phyloP scores from a whole-genome alignment of 2,888 invertebrate genomes.

The Hirtodrosophila duncani region DNA sequence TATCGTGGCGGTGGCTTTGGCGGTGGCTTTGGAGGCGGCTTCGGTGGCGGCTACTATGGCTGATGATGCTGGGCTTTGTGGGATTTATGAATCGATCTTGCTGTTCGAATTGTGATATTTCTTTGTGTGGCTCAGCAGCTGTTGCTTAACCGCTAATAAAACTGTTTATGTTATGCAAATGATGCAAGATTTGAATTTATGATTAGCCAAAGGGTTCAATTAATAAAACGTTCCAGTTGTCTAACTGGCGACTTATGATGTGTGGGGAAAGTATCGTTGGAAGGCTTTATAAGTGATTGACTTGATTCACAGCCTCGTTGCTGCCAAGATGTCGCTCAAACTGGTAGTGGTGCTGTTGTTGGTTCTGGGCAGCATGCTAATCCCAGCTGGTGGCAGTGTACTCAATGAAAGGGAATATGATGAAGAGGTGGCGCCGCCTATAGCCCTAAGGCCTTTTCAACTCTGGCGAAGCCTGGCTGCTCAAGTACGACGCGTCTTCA shows the following conservation, averaged over 20 bases:
- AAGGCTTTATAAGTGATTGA: conserved; percentile 38
- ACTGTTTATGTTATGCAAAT: conserved; percentile 32
- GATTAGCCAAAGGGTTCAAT: no score
- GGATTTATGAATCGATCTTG: conserved; percentile 5
- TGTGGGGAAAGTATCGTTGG: conserved; percentile 23
- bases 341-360: conserved; percentile 16
- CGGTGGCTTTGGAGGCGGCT: conserved; percentile 31
- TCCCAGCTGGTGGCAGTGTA: neutral
- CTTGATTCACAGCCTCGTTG: neutral
- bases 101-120: conserved; percentile 48
- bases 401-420: conserved; percentile 52
- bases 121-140: conserved; percentile 21
- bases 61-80: conserved; percentile 18
- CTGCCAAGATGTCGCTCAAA: conserved; percentile 27
- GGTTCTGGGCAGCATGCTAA: conserved; percentile 18
- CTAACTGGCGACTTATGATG: conserved; percentile 23
- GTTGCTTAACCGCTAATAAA: conserved; percentile 42
- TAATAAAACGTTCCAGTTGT: neutral
- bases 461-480: conserved; percentile 41
- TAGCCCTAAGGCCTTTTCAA: conserved; percentile 8
- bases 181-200: conserved; percentile 7
- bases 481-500: conserved; percentile 31
- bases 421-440: conserved; percentile 45
- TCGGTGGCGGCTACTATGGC: conserved; percentile 42
- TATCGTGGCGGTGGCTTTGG: conserved; percentile 44